Percentiles rank a stretch among this genome's conserved stretches.
These are phyloP conservation scores for Sphaerophoria taeniata DNA, from an alignment of 2,888 invertebrate species.

Conservation along the genomic window DNA sequence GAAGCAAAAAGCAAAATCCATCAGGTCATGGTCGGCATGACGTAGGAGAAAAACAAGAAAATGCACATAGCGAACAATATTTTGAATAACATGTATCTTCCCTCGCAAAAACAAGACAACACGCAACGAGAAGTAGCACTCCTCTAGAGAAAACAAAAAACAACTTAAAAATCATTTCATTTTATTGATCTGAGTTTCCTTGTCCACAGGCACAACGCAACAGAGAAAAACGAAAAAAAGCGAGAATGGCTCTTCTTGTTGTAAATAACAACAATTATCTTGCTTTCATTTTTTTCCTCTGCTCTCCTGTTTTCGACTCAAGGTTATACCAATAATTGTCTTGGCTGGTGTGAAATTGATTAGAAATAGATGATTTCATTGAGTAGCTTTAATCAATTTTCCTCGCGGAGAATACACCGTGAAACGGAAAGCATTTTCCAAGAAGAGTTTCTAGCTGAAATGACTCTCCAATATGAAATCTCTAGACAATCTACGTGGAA, in stretches of 20 bases:
- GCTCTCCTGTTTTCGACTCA: not conserved
- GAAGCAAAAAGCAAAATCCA: slow-evolving; percentile 12
- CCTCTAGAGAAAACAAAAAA: slow-evolving; percentile 40
- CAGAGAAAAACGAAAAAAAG: slow-evolving; percentile 9
- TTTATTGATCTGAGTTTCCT: slow-evolving; percentile 59
- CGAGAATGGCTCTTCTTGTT: slow-evolving; percentile 16
- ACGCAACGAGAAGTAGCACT: slow-evolving; percentile 55
- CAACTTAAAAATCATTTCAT: slow-evolving; percentile 16
- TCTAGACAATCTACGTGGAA: slow-evolving; percentile 21
- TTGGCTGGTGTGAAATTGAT: slow-evolving; percentile 29
- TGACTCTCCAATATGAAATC: not conserved
- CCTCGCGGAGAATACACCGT: not conserved
- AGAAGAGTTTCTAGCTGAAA: not conserved
- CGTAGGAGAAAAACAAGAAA: slow-evolving; percentile 29
- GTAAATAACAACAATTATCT: slow-evolving; percentile 21
- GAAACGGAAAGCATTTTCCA: not conserved
- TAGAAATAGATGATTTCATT: slow-evolving; percentile 29
- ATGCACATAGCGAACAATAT: slow-evolving; percentile 23
- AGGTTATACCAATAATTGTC: slow-evolving; percentile 37
- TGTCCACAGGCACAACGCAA: not conserved
- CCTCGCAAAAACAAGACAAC: slow-evolving; percentile 29
- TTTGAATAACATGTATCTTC: slow-evolving; percentile 37
- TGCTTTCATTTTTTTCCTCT: slow-evolving; percentile 3
- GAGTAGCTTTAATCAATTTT: slow-evolving; percentile 17
- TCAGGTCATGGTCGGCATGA: slow-evolving; percentile 59